Conservation (phyloP, 1,140 invertebrate genomes). For the Zaprionus africanus region DNA sequence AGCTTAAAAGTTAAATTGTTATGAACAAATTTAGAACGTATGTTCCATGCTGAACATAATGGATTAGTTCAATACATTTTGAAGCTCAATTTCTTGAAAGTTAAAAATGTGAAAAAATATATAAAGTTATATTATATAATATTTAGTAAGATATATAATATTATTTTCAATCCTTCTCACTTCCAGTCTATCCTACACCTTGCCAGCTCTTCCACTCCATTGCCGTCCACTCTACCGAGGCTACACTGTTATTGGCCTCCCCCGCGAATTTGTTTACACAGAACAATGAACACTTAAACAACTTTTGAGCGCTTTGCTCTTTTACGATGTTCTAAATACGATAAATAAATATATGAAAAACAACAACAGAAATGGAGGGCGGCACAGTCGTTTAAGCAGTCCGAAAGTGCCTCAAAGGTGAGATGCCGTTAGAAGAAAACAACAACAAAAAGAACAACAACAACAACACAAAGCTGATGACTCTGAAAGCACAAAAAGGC, state of each 20-base stretch:
- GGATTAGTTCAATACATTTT: no score
- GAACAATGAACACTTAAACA: constrained; percentile 72
- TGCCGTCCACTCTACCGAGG: background rate
- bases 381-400: constrained; percentile 40
- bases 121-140: no score
- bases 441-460: background rate
- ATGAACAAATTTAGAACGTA: no score
- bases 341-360: constrained; percentile 55
- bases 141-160: no score
- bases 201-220: no score
- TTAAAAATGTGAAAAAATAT: no score
- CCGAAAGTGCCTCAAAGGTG: constrained; percentile 49
- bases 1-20: no score
- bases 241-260: constrained; percentile 28
- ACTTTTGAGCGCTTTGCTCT: constrained; percentile 64
- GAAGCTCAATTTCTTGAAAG: no score
- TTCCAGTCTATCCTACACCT: background rate
- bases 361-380: constrained; percentile 23
- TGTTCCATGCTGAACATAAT: no score
- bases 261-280: constrained; percentile 61
- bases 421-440: constrained; percentile 7
- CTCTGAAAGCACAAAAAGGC: background rate
- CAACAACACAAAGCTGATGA: background rate
- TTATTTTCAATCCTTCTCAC: no score
- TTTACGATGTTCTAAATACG: constrained; percentile 72